Evolutionary conservation across 2,888 invertebrate genomes (phyloP), one percentile per base, ranked within the genome.

Genomic region (Drosophila subsilvestris): DNA sequence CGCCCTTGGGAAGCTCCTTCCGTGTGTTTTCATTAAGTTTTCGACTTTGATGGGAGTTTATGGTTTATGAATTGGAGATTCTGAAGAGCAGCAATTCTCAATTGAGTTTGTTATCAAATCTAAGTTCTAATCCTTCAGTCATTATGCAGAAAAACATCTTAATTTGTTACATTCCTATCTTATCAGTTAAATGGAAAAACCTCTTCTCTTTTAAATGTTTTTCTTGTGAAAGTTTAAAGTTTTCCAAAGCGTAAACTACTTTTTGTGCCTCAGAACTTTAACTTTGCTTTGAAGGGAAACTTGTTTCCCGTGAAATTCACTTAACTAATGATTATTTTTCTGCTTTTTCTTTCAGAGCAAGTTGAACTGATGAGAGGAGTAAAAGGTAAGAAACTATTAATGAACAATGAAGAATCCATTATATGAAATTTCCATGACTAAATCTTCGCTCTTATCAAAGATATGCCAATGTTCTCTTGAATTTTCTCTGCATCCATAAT

Each of bases 341-440:
- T 44, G 18, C 14, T 47, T 51, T 57, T 55, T 56, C 27, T 72
- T 70, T 22, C 70, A 73, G 70, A 50, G 51, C 12, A 45, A 3
- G 37, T 17, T 45, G n/a, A 10, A 57, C 43, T 22, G 12, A 14
- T n/a, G 9, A 47, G 18, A 14, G 47, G 17, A 47, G 51, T 48
- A 43, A 25, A 50, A 58, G 70, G 58, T 57, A 53, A 29, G 65
- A 20, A 10, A 63, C 1, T 10, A 10, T 32, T 32, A 32, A 32
- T 5, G 12, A 12, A 12, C 5, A 12, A 4, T 12, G 5, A 5
- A 12, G 32, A 12, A 12, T 12, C 10, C 37, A 7, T n/a, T 14
- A 14, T 2, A 6, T 14, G 2, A 0, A 14, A 14, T 14, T 37
- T 14, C 6, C 3, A 5, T 37, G 37, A 37, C 14, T 37, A 37